Base-by-base conservation (phyloP, 2,888 invertebrate species). In the Chromoteleia sp. region DNA sequence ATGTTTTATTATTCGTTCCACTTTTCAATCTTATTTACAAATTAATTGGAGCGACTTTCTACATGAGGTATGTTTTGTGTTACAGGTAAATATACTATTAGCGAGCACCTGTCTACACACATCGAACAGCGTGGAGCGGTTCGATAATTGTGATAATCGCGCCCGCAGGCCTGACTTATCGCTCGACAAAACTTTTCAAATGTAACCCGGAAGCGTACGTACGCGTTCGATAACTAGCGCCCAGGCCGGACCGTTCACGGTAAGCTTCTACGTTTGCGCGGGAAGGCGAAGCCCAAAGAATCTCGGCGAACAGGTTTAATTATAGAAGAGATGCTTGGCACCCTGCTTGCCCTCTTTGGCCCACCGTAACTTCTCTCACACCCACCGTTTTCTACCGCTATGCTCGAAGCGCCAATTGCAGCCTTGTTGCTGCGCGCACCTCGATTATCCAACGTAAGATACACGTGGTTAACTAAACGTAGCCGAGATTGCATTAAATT, bases 201-300 rank as follows among this genome's bases (percentile, higher is more conserved):
- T 71, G 81, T 73, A 77, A 77, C 76, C 76, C 81, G 81, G 81
- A 81, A 81, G 81, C 75, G 54, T 36, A 54, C 12, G 52, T 52
- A 58, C 25, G 63, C 43, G 73, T 63, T 73, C 70, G 74, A 76
- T 70, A 81, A 73, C 67, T 65, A 56, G 56, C 68, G 41, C 39
- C 59, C 39, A 15, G 59, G 29, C 45, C 41, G 8, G 48, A 30
- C 54, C 10, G 30, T 68, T 63, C 45, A n/a, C 17, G 58, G 48
- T 50, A 25, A 71, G 75, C 58, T 58, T 41, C 63, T 54, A 56
- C 48, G 45, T 79, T 65, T 58, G 43, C 45, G 48, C 48, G 59
- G 21, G 33, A 59, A 59, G 56, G 43, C 36, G 25, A 45, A 39
- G 48, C 41, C 45, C 15, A 30, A 75, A 75, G 80, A 70, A 80